Conservation (phyloP, 2,797 vertebrate species). For the Chromobotia macracanthus region DNA sequence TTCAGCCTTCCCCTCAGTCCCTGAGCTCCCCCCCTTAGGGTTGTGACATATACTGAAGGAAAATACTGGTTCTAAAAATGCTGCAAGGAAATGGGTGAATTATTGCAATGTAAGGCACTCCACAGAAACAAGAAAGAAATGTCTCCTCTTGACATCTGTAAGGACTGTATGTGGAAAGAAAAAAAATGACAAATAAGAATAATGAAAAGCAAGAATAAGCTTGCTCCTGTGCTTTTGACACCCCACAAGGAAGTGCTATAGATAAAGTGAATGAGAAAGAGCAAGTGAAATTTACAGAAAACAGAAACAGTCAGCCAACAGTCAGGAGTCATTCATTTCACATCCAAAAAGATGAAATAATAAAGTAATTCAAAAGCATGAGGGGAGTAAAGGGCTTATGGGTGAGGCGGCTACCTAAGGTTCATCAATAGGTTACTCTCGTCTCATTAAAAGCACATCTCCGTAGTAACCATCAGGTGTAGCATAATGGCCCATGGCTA, state of each 20-base stretch:
- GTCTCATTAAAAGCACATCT: constrained; percentile 55
- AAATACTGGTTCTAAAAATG: constrained; percentile 68
- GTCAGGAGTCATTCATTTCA: not conserved
- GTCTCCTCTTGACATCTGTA: constrained; percentile 66
- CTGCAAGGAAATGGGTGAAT: constrained; percentile 64
- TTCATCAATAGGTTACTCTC: constrained; percentile 69
- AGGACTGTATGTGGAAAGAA: constrained; percentile 48
- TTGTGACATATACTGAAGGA: constrained; percentile 60
- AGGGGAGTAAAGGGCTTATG: constrained; percentile 22
- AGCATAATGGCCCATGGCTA: constrained; percentile 57
- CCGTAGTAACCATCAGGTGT: constrained; percentile 67
- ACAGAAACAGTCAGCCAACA: constrained; percentile 7
- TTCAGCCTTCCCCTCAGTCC: constrained; percentile 7
- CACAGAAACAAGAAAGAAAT: constrained; percentile 54
- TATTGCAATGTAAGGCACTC: constrained; percentile 65
- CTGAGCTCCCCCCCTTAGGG: constrained; percentile 46
- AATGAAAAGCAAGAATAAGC: constrained; percentile 22
- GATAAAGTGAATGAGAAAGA: constrained; percentile 46
- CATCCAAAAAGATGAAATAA: constrained; percentile 4
- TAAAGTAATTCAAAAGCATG: not conserved
- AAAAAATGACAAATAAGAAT: not conserved
- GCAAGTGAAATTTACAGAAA: constrained; percentile 11
- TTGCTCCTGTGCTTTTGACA: constrained; percentile 7
- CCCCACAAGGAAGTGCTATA: constrained; percentile 43
- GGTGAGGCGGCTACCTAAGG: constrained; percentile 44